A percentile compares a stretch with the other conserved stretches of the same genome.
phyloP scores from a whole-genome alignment of 2,113 vertebrate species.

The Etheostoma cragini region DNA sequence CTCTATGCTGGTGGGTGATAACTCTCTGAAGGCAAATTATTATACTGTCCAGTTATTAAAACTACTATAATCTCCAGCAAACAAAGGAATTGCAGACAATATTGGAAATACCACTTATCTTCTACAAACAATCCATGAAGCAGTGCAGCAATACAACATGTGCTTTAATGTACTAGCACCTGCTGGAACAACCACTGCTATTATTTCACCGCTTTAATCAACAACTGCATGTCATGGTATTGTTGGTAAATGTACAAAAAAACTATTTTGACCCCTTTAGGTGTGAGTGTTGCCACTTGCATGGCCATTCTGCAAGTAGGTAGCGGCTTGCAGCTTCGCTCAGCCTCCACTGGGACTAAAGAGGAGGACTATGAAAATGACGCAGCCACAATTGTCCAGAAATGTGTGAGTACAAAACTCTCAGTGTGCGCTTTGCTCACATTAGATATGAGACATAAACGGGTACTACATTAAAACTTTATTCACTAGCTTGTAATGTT shows the following conservation, averaged over 20 bases:
- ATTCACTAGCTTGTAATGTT: not conserved
- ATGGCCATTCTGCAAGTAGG: slow-evolving; percentile 99
- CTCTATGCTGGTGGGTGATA: slow-evolving; percentile 92
- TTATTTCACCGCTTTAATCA: not conserved
- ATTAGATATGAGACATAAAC: not conserved
- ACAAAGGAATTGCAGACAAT: not conserved
- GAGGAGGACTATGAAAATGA: slow-evolving; percentile 99
- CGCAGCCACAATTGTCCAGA: slow-evolving; percentile 98
- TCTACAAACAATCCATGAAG: not conserved
- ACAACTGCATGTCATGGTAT: not conserved
- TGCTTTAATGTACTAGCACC: not conserved
- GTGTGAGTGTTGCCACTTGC: slow-evolving; percentile 97
- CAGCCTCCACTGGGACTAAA: slow-evolving; percentile 93
- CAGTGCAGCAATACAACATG: not conserved
- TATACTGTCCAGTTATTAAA: not conserved
- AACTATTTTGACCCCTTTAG: slow-evolving; percentile 67
- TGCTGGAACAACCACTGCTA: not conserved
- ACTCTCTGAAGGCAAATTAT: not conserved
- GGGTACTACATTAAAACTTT: not conserved
- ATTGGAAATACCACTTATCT: not conserved
- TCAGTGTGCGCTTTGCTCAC: not conserved
- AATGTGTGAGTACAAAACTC: slow-evolving; percentile 88
- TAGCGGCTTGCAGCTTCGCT: slow-evolving; percentile 93
- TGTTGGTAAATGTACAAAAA: not conserved
- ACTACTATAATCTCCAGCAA: not conserved